phyloP scores from a whole-genome alignment of 1,140 invertebrate genomes.

The Andrena cerasifolii region DNA sequence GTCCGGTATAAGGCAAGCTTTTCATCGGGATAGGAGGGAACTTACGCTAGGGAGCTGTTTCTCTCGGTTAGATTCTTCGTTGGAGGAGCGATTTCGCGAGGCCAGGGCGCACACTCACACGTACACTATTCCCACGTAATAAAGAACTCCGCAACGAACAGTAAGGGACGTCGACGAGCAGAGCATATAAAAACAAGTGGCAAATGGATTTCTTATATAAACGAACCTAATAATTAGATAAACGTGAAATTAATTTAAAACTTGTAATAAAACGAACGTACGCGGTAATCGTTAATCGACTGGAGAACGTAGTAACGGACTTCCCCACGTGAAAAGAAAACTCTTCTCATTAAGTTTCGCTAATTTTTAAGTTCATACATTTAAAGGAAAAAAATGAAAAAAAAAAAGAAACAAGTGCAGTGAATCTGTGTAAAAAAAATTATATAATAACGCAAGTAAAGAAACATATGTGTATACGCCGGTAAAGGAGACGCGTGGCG shows the following conservation, averaged over 20 bases:
- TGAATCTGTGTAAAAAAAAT: conserved; percentile 50
- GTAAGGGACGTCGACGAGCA: conserved; percentile 32
- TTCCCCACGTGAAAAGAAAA: conserved; percentile 33
- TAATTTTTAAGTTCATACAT: conserved; percentile 36
- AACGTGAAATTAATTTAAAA: conserved; percentile 59
- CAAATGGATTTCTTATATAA: conserved; percentile 50
- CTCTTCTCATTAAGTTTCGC: conserved; percentile 43
- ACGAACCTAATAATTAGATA: conserved; percentile 55
- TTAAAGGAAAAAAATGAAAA: background rate
- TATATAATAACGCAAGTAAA: conserved; percentile 23
- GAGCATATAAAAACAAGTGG: conserved; percentile 43
- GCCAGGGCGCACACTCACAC: conserved; percentile 2
- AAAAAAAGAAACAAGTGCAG: conserved; percentile 51
- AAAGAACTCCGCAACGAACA: conserved; percentile 67
- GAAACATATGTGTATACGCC: conserved; percentile 55
- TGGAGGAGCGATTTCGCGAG: conserved; percentile 17
- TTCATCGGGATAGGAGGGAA: conserved; percentile 20
- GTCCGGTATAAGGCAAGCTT: conserved; percentile 21
- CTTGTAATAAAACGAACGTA: conserved; percentile 44
- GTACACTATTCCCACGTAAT: conserved; percentile 45
- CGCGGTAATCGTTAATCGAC: conserved; percentile 48
- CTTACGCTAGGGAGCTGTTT: conserved; percentile 6
- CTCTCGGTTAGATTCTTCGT: conserved; percentile 22
- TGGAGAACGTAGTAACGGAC: conserved; percentile 22
- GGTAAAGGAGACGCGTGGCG: conserved; percentile 40